These are phyloP conservation scores for Sula dactylatra DNA, from an alignment of 2,113 vertebrate genomes.

Conservation along the genomic window DNA sequence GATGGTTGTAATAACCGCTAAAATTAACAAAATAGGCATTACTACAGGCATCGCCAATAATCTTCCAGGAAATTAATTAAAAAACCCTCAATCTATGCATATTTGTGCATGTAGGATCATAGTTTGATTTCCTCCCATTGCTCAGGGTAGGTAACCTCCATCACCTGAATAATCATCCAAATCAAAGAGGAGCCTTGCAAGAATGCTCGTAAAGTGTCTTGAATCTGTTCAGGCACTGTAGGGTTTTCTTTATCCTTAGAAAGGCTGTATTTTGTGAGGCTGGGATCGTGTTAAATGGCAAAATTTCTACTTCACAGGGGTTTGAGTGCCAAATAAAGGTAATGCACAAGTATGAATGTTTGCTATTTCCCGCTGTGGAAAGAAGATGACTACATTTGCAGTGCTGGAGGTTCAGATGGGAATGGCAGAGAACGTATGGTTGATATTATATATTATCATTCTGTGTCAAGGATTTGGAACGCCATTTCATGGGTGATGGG, in stretches of 20 bases:
- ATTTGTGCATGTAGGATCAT: not conserved
- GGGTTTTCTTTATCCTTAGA: constrained; percentile 8
- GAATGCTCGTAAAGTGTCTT: not conserved
- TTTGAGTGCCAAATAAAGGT: constrained; percentile 58
- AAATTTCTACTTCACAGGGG: constrained; percentile 36
- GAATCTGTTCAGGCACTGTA: not conserved
- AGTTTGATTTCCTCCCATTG: constrained; percentile 4
- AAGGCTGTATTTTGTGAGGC: constrained; percentile 28
- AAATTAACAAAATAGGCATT: constrained; percentile 24
- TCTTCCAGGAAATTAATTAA: not conserved
- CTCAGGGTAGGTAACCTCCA: constrained; percentile 39
- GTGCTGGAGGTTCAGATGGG: constrained; percentile 60
- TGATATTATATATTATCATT: constrained; percentile 57
- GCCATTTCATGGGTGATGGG: constrained; percentile 48
- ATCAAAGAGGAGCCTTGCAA: not conserved
- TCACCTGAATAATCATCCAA: constrained; percentile 29
- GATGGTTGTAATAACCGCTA: constrained; percentile 20
- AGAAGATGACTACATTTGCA: constrained; percentile 57
- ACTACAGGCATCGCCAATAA: not conserved
- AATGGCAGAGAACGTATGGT: constrained; percentile 68
- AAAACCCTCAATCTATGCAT: not conserved
- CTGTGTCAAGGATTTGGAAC: constrained; percentile 60
- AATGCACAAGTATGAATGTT: constrained; percentile 53
- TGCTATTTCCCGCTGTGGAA: constrained; percentile 25
- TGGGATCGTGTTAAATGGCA: constrained; percentile 41